Percentiles rank a stretch among this genome's conserved stretches.
These are phyloP conservation scores for Suillia variegata DNA, from an alignment of 2,888 invertebrate species.

Conservation along the genomic window DNA sequence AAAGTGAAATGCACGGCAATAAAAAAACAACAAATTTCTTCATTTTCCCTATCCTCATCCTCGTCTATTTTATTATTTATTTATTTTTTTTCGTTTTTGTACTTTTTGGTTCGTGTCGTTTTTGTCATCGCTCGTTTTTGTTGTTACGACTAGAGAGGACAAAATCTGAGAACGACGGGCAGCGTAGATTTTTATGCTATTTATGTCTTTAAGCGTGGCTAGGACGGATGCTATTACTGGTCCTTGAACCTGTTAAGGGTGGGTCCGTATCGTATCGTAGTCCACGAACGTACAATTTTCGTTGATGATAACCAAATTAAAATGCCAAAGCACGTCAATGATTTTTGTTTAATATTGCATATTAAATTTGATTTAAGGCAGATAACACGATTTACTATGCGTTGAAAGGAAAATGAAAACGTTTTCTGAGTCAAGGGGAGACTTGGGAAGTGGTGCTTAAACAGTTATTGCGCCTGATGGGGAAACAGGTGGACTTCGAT, in stretches of 20 bases:
- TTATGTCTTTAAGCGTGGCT: not conserved
- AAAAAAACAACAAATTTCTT: slow-evolving; percentile 19
- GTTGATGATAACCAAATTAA: not conserved
- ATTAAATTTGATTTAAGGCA: not conserved
- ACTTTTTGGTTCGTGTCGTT: too few species aligned
- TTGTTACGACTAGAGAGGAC: not conserved
- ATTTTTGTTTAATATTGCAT: not conserved
- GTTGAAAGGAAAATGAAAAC: too few species aligned
- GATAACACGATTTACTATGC: too few species aligned
- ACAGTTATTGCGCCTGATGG: too few species aligned
- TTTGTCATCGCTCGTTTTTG: too few species aligned
- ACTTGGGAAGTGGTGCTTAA: too few species aligned
- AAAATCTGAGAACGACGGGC: too few species aligned
- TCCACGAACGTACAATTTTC: too few species aligned
- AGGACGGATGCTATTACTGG: not conserved
- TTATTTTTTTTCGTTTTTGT: not conserved
- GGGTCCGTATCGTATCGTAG: too few species aligned
- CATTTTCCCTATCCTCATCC: slow-evolving; percentile 11
- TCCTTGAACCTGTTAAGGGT: not conserved
- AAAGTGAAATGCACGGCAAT: slow-evolving; percentile 3
- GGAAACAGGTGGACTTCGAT: too few species aligned
- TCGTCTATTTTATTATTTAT: not conserved
- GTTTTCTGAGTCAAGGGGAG: too few species aligned
- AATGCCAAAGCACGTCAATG: slow-evolving; percentile 1
- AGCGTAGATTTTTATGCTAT: too few species aligned